Percentiles rank a stretch among this genome's conserved stretches.
phyloP scores from a whole-genome alignment of 1,140 invertebrate species.

The Anoplophora glabripennis region DNA sequence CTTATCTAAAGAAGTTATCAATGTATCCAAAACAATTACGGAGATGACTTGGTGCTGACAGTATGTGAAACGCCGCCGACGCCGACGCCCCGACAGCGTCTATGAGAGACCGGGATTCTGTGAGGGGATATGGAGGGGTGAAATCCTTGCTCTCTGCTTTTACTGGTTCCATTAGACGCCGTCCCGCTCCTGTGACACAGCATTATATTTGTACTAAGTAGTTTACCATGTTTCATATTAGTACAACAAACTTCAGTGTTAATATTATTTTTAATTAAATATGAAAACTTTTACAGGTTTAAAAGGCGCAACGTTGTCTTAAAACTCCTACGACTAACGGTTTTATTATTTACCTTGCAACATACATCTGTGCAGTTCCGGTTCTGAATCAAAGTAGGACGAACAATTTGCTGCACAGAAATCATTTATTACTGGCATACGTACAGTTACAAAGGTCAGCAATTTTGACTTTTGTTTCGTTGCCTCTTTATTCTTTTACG shows the following conservation, averaged over 20 bases:
- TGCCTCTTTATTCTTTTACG: no score
- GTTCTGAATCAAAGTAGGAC: no score
- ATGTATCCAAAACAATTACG: conserved; percentile 31
- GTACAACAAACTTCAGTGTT: neutral
- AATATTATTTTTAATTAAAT: conserved; percentile 6
- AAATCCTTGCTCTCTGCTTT: conserved; percentile 30
- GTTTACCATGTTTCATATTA: conserved; percentile 25
- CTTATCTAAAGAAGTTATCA: conserved; percentile 28
- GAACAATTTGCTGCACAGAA: no score
- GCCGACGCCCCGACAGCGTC: conserved; percentile 42
- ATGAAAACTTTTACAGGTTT: conserved; percentile 3
- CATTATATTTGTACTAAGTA: conserved; percentile 30
- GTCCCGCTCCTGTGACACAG: conserved; percentile 24
- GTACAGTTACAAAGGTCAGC: no score
- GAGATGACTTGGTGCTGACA: conserved; percentile 39
- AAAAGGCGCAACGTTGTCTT: neutral
- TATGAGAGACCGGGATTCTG: conserved; percentile 27
- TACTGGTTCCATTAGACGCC: conserved; percentile 27
- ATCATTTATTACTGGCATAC: no score
- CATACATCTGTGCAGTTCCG: no score
- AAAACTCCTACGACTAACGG: no score
- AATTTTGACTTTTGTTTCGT: no score
- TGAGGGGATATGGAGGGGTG: conserved; percentile 22
- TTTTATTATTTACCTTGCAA: no score
- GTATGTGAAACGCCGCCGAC: conserved; percentile 20